Base-by-base conservation (phyloP, 2,888 invertebrate genomes). In the Phorcus lineatus region DNA sequence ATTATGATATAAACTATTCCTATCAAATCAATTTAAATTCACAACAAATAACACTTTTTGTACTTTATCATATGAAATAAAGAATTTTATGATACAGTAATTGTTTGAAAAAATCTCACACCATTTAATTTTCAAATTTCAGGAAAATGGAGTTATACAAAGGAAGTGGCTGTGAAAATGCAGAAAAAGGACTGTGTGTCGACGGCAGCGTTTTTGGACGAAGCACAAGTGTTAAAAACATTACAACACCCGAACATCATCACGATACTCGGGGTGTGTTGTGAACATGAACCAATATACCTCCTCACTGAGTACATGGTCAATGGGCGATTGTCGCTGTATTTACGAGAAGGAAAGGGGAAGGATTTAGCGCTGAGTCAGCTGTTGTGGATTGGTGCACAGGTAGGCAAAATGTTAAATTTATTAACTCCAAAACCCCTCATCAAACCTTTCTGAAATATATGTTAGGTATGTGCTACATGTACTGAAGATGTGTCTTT, bases 91-190 rank as follows among this genome's bases (percentile, higher is more conserved):
- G n/a, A n/a, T n/a, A n/a, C n/a, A n/a, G n/a, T n/a, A 47, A 47
- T 47, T 47, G 13, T 13, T 9, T 47, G 7, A 9, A 13, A 11
- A 47, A 13, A 13, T 47, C 11, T 47, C 13, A 13, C 47, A 47
- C 13, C 47, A 47, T 47, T 28, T 3, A 3, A 24, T 16, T 78
- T 70, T 74, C 55, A 54, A 66, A 28, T 83, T 86, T 77, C 87
- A 94, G 95, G 94, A 22, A 98, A 97, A 92, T 99, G 98, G 98
- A 91, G 97, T 89, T 97, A 97, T 92, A 96, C 96, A 91, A 97
- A 96, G 86, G 99, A 99, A 94, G 99, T 99, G 80, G 99, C 99
- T 40, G 98, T 99, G n/a, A 99, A 99, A 94, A 99, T 98, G 2
- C 94, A 99, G 76, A 95, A 98, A 88, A 96, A 97, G 90, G 90